Conservation (phyloP, 1,140 invertebrate genomes). For the Scaptomyza graminum region DNA sequence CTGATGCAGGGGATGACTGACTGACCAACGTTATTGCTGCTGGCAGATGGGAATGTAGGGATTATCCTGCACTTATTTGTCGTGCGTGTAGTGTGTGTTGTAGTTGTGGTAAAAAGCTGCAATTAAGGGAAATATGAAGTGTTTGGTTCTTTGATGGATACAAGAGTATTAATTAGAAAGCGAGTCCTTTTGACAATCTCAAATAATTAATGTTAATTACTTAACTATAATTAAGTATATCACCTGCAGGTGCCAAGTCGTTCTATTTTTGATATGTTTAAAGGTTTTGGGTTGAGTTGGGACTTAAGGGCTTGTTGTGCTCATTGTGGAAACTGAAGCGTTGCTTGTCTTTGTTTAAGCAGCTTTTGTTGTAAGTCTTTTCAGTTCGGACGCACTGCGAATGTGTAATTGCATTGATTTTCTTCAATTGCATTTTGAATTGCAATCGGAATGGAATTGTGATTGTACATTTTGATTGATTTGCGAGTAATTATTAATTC, state of each 20-base stretch:
- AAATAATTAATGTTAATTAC: too few species aligned
- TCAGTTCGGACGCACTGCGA: not conserved
- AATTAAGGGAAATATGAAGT: not conserved
- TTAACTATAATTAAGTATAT: too few species aligned
- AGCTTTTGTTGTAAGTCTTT: not conserved
- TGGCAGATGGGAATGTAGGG: too few species aligned
- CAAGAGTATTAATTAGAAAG: not conserved
- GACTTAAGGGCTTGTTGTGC: not conserved
- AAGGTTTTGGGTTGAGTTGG: too few species aligned
- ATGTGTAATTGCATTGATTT: not conserved
- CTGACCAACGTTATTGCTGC: too few species aligned
- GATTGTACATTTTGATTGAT: not conserved
- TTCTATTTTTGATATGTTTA: too few species aligned
- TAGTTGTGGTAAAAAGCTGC: too few species aligned
- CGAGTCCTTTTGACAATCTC: not conserved
- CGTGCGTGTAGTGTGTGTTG: too few species aligned
- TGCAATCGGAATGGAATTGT: not conserved
- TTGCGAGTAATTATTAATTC: not conserved
- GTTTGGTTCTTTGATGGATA: not conserved
- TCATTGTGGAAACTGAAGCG: too few species aligned
- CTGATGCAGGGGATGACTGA: too few species aligned
- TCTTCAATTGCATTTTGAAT: not conserved
- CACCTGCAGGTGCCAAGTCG: too few species aligned
- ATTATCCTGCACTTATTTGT: too few species aligned
- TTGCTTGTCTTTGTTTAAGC: not conserved